A percentile compares a stretch with the other conserved stretches of the same genome.
Conservation (phyloP, 1,140 invertebrate genomes). For the Drosophila malerkotliana region DNA sequence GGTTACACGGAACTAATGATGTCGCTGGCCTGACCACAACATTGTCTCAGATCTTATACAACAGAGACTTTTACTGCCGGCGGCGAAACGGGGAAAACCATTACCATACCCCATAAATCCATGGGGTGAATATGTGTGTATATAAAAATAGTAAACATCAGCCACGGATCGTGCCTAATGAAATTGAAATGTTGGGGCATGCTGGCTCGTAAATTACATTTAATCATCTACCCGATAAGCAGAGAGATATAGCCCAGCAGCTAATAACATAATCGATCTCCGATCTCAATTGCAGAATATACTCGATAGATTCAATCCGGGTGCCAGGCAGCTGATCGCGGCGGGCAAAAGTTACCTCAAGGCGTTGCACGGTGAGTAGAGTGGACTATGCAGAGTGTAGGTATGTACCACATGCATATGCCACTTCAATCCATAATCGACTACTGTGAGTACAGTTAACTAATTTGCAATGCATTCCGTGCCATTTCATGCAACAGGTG, state of each 20-base stretch:
- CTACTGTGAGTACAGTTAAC: conserved; percentile 57
- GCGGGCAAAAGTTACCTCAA: conserved; percentile 96
- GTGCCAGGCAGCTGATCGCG: conserved; percentile 95
- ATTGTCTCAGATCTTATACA: conserved; percentile 60
- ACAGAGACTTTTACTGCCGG: conserved; percentile 67
- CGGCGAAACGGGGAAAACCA: conserved; percentile 53
- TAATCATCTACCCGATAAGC: conserved; percentile 49
- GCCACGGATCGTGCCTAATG: conserved; percentile 20
- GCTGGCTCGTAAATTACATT: conserved; percentile 58
- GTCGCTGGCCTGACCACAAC: conserved; percentile 58
- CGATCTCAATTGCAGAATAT: conserved; percentile 90
- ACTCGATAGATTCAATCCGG: conserved; percentile 96
- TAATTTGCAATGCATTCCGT: conserved; percentile 76
- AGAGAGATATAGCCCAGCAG: conserved; percentile 7
- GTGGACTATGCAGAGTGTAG: too few species aligned
- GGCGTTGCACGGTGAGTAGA: conserved; percentile 93
- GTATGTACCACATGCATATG: not conserved
- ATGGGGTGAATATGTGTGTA: not conserved
- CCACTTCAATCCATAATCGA: conserved; percentile 1
- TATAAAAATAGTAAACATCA: not conserved
- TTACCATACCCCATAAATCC: conserved; percentile 13
- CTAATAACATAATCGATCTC: conserved; percentile 36
- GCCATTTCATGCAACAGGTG: conserved; percentile 87
- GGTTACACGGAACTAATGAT: conserved; percentile 71
- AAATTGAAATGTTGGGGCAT: conserved; percentile 53